Percentiles rank a stretch among this genome's conserved stretches.
Conservation (phyloP, 2,797 vertebrate genomes). For the Alauda arvensis region DNA sequence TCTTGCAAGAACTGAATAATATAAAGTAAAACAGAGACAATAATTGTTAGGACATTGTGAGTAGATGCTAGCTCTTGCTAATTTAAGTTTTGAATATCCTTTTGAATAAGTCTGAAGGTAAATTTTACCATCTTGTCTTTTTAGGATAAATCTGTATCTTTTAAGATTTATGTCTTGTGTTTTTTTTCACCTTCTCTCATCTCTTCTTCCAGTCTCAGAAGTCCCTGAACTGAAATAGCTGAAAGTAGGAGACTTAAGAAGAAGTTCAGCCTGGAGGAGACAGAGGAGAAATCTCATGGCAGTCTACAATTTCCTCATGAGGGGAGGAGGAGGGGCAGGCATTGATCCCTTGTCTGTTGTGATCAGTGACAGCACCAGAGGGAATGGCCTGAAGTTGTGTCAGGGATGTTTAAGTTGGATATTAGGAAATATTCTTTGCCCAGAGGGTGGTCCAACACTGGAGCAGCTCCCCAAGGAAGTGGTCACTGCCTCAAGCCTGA, state of each 20-base stretch:
- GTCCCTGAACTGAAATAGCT: background rate
- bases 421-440: background rate
- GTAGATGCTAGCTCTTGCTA: background rate
- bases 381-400: background rate
- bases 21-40: background rate
- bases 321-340: background rate
- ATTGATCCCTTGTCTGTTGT: background rate
- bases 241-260: background rate
- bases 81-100: background rate
- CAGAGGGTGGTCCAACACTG: too few relatives aligned
- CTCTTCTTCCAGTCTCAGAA: background rate
- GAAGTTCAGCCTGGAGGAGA: background rate
- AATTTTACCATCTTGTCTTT: background rate
- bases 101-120: background rate
- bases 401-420: background rate
- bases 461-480: background rate
- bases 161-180: background rate
- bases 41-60: background rate
- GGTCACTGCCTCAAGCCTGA: background rate
- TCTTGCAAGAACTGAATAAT: background rate
- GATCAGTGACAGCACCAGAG: background rate
- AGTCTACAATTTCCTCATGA: accelerated
- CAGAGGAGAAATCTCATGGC: background rate
- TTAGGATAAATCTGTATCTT: background rate
- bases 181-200: background rate